Evolutionary conservation across 2,113 vertebrate genomes (phyloP).

Genomic region (Hystrix brachyura): DNA sequence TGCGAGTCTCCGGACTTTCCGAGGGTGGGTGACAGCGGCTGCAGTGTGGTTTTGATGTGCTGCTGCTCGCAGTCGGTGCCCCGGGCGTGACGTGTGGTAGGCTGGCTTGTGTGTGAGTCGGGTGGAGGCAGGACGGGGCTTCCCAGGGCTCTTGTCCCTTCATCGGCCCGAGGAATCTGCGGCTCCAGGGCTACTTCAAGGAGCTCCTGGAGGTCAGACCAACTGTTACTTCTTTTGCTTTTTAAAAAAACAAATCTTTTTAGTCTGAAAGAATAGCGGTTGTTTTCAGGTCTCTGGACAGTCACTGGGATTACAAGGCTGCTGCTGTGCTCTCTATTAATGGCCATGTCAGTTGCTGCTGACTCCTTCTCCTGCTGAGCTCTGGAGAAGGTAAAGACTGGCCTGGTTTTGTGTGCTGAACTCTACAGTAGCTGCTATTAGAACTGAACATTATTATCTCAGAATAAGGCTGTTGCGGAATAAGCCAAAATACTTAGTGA

Average conservation of each 20-base stretch:
- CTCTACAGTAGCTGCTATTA: slow-evolving; percentile 5
- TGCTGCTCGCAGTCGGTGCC: slow-evolving; percentile 52
- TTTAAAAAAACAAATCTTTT: not conserved
- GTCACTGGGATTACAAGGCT: slow-evolving; percentile 62
- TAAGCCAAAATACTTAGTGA: not conserved
- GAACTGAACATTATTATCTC: slow-evolving; percentile 71
- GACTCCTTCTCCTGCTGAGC: not conserved
- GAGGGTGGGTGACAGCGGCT: slow-evolving; percentile 64
- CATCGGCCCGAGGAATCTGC: not conserved
- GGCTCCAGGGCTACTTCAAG: slow-evolving; percentile 9
- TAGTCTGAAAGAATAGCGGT: slow-evolving; percentile 18
- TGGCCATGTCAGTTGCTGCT: slow-evolving; percentile 48
- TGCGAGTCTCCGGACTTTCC: slow-evolving; percentile 70
- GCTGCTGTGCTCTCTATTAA: slow-evolving; percentile 40
- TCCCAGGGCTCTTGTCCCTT: not conserved
- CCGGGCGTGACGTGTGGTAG: not conserved
- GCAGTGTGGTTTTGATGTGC: slow-evolving; percentile 70
- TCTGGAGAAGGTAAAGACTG: not conserved
- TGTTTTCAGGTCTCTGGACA: slow-evolving; percentile 51
- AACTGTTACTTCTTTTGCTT: slow-evolving; percentile 11
- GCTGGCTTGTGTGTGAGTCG: not conserved
- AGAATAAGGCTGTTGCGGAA: slow-evolving; percentile 51
- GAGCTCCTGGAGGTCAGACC: slow-evolving; percentile 37
- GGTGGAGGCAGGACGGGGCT: not conserved
- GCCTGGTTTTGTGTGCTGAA: not conserved